Evolutionary conservation across 2,113 vertebrate genomes (phyloP).

Genomic region (Oncorhynchus nerka): DNA sequence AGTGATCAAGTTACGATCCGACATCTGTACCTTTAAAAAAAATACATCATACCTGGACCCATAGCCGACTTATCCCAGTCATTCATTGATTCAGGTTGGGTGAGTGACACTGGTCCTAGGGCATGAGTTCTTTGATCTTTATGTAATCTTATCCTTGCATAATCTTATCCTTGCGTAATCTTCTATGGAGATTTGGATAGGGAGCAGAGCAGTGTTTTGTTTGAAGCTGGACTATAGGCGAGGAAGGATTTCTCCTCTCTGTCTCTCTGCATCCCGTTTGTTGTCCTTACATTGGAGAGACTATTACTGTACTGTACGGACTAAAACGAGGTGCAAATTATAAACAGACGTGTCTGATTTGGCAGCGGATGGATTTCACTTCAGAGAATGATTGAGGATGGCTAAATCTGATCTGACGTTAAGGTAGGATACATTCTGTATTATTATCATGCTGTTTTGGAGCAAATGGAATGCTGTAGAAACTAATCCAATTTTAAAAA

Average conservation of each 20-base stretch:
- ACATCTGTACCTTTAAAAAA: not conserved
- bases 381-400: slow-evolving; percentile 20
- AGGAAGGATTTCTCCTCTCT: slow-evolving; percentile 10
- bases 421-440: slow-evolving; percentile 42
- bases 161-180: slow-evolving; percentile 29
- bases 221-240: slow-evolving; percentile 48
- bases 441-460: slow-evolving; percentile 16
- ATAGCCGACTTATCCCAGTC: not conserved
- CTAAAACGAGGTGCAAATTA: slow-evolving; percentile 5
- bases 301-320: not conserved
- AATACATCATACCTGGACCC: not conserved
- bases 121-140: slow-evolving; percentile 34
- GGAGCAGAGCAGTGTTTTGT: slow-evolving; percentile 9
- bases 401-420: slow-evolving; percentile 22
- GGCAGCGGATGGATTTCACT: slow-evolving; percentile 5
- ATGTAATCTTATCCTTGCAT: slow-evolving; percentile 34
- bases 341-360: slow-evolving; percentile 8
- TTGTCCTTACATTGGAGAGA: slow-evolving; percentile 34
- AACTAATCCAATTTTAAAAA: no score
- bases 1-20: not conserved
- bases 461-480: slow-evolving; percentile 49
- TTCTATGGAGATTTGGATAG: slow-evolving; percentile 27
- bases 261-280: slow-evolving; percentile 18
- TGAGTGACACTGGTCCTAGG: slow-evolving; percentile 1
- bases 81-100: not conserved